Conservation (phyloP, 1,140 invertebrate genomes). For the Maconellicoccus hirsutus region DNA sequence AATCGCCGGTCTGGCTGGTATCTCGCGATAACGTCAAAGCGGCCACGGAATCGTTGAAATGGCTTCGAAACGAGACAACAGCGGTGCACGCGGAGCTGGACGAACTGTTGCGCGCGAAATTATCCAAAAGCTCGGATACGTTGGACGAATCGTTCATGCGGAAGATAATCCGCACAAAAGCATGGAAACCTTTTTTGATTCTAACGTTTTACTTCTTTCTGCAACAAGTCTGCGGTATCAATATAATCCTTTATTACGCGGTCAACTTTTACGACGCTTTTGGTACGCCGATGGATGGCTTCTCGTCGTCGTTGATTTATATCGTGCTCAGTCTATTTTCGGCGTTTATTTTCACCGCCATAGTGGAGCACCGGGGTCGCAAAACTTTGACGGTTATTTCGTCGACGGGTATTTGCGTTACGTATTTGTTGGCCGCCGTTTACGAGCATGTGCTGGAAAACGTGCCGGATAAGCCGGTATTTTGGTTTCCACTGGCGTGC, state of each 20-base stretch:
- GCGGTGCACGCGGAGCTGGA: neutral
- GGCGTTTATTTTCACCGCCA: neutral
- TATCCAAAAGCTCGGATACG: neutral
- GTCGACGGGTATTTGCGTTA: neutral
- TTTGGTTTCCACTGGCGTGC: constrained; percentile 46
- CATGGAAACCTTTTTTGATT: neutral
- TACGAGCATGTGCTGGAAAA: constrained; percentile 31
- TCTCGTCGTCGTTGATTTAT: neutral
- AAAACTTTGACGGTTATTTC: neutral
- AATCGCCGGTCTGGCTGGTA: neutral
- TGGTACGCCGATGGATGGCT: neutral
- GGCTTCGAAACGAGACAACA: neutral
- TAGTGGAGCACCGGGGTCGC: neutral
- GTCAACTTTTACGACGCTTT: neutral
- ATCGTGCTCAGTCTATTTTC: neutral
- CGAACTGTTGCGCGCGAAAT: neutral
- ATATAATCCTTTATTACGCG: neutral
- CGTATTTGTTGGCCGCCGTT: neutral
- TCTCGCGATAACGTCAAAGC: neutral
- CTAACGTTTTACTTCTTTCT: neutral
- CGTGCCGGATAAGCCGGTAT: constrained; percentile 38
- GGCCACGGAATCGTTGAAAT: neutral
- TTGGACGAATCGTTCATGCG: neutral
- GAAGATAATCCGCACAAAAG: neutral
- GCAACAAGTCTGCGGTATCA: neutral